Evolutionary conservation across 2,797 vertebrate species (phyloP), one percentile per base, ranked within the genome.

Genomic region (Tenualosa ilisha): DNA sequence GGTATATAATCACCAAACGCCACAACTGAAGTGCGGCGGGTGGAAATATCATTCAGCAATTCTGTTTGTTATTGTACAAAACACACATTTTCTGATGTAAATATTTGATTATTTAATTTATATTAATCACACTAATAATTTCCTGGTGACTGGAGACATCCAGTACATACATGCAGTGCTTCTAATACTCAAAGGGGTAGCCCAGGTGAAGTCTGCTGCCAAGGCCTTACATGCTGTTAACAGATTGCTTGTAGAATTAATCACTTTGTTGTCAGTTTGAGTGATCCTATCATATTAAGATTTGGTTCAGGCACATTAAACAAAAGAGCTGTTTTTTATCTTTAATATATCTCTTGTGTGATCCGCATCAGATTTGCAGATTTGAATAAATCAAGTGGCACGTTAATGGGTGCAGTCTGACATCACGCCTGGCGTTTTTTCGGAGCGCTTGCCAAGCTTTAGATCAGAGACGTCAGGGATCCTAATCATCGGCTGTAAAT

Each of bases 311-410:
- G 94, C 95, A 95, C 95, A 96, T 96, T 96, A 96, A 96, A 97
- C 94, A 96, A 95, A 96, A 95, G 95, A 95, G 93, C 94, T 90
- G 94, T 93, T 96, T 96, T 96, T 96, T 97, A 97, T 97, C 95
- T 97, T 96, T 96, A 96, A 96, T 96, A 95, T 96, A 96, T 96
- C 96, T 96, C 94, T 95, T 93, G 94, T 95, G 94, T 93, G 96
- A 95, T 95, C 95, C 96, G 95, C 95, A 96, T 96, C 96, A 95
- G 96, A 97, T 96, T 96, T 96, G 95, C 96, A 95, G 96, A 97
- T 96, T 96, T 96, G 95, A 97, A 96, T 96, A 96, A 96, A 97
- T 96, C 95, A 96, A 96, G 97, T 94, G 94, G 96, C 95, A 96
- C 95, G 95, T 96, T 96, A 96, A 96, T 96, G 96, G 95, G 94